phyloP scores from a whole-genome alignment of 2,888 invertebrate species.

The Beris chalybata region DNA sequence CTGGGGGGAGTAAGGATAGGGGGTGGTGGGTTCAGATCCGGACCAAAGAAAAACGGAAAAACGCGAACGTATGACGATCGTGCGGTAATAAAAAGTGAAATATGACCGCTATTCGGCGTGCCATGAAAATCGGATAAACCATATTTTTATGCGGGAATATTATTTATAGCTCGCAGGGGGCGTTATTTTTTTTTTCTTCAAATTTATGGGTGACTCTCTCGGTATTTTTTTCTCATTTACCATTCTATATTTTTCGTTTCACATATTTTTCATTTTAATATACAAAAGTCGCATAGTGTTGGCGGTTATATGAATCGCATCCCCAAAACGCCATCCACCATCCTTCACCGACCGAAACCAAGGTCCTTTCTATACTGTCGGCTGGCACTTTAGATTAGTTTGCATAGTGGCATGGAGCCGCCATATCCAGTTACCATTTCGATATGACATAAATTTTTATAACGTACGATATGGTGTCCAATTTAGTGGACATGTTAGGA shows the following conservation, averaged over 20 bases:
- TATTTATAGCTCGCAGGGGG: conserved; percentile 54
- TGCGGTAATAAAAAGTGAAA: conserved; percentile 54
- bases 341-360: conserved; percentile 6
- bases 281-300: conserved; percentile 25
- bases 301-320: not conserved
- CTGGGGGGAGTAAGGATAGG: not conserved
- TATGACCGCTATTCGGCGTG: conserved; percentile 52
- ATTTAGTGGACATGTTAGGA: no score
- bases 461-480: no score
- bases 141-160: conserved; percentile 54
- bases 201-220: conserved; percentile 40
- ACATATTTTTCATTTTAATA: conserved; percentile 40
- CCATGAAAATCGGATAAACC: conserved; percentile 55
- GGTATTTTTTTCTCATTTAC: not conserved
- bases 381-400: conserved; percentile 32
- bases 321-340: conserved; percentile 1
- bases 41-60: conserved; percentile 10
- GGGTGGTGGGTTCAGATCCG: no score
- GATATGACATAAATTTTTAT: no score
- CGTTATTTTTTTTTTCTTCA: conserved; percentile 42
- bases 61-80: conserved; percentile 37
- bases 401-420: conserved; percentile 15
- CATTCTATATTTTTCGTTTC: conserved; percentile 31
- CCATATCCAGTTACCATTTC: no score
- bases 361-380: conserved; percentile 6